These are phyloP conservation scores for Galemys pyrenaicus DNA, from an alignment of 2,113 vertebrate species.

Conservation along the genomic window DNA sequence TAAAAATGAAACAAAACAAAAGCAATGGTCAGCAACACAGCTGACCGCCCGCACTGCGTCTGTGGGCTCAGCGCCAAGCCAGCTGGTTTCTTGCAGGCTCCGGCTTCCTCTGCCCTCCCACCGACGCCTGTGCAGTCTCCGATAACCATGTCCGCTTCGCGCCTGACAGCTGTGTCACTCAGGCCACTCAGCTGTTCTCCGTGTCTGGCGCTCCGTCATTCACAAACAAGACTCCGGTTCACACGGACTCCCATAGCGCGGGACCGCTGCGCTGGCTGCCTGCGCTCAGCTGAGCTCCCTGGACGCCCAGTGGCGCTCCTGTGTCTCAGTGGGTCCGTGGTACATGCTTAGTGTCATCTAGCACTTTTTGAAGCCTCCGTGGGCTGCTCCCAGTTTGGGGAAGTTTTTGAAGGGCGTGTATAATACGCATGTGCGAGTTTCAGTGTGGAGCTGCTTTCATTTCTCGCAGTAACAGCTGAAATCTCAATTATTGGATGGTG, in stretches of 20 bases:
- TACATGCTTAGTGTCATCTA: too few relatives aligned
- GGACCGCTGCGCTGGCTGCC: not conserved
- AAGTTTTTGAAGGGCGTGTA: too few relatives aligned
- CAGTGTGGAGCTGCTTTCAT: not conserved
- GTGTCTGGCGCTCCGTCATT: not conserved
- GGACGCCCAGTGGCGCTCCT: too few relatives aligned
- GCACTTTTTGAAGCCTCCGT: not conserved
- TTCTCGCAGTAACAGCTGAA: not conserved
- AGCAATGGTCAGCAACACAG: not conserved
- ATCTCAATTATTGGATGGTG: not conserved
- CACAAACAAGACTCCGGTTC: too few relatives aligned
- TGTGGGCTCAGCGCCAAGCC: too few relatives aligned
- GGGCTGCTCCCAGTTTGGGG: not conserved
- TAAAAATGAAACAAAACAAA: too few relatives aligned
- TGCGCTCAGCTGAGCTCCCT: too few relatives aligned
- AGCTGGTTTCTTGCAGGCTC: too few relatives aligned
- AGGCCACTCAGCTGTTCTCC: not conserved
- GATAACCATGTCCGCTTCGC: fast-evolving
- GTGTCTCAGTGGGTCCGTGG: too few relatives aligned
- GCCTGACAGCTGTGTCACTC: too few relatives aligned
- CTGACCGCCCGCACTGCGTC: fast-evolving
- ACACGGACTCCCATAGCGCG: not conserved
- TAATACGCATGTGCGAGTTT: not conserved
- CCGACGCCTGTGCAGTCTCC: too few relatives aligned
- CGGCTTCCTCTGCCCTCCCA: too few relatives aligned